A percentile compares a stretch with the other conserved stretches of the same genome.
phyloP scores from a whole-genome alignment of 2,888 invertebrate species.

The Cerastoderma edule region DNA sequence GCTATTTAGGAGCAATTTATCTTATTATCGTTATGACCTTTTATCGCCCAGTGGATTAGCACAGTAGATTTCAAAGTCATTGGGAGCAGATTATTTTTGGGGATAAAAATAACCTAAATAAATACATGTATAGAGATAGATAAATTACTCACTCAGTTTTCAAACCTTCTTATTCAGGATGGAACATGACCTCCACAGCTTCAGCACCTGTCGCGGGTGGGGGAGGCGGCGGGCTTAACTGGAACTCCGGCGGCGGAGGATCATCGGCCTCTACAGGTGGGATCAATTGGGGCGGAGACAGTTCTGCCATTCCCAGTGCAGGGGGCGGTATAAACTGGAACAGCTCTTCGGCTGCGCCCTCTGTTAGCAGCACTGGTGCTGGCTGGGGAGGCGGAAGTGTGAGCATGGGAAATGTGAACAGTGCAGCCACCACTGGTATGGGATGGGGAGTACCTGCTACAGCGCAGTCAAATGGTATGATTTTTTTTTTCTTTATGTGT shows the following conservation, averaged over 20 bases:
- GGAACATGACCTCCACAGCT: conserved; percentile 42
- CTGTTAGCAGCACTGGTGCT: conserved; percentile 32
- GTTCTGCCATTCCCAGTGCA: conserved; percentile 43
- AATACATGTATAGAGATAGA: no score
- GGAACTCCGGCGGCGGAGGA: conserved; percentile 40
- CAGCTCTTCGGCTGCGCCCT: conserved; percentile 38
- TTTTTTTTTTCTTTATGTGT: background rate
- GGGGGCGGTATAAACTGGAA: conserved; percentile 52
- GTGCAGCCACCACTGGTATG: conserved; percentile 23
- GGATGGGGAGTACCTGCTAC: conserved; percentile 50
- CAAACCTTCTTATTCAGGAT: conserved; percentile 32
- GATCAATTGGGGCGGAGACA: conserved; percentile 70
- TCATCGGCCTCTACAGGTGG: conserved; percentile 39
- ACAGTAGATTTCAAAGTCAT: no score
- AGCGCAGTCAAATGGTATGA: conserved; percentile 55
- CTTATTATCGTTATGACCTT: no score
- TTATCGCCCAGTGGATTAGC: no score
- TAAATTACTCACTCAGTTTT: no score
- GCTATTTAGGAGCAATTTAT: no score
- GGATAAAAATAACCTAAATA: no score
- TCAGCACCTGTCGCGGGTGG: conserved; percentile 1
- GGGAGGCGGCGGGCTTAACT: conserved; percentile 37
- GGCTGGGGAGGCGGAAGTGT: conserved; percentile 45
- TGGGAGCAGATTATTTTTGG: no score
- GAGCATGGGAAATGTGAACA: conserved; percentile 7